These are phyloP conservation scores for Alaudala cheleensis DNA, from an alignment of 2,113 vertebrate species.

Conservation along the genomic window DNA sequence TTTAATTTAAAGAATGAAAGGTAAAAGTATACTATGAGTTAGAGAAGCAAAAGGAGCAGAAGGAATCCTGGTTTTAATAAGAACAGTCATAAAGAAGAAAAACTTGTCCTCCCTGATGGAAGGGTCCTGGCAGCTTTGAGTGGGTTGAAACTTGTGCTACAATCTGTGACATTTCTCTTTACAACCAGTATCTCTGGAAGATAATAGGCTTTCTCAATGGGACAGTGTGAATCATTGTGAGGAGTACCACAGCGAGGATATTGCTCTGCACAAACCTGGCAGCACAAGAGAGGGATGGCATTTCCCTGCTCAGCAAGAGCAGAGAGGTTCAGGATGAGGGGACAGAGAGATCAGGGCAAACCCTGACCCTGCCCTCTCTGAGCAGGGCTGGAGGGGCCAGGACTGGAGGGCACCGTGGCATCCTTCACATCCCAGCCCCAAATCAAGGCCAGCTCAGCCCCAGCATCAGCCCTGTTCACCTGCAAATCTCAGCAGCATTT, in stretches of 20 bases:
- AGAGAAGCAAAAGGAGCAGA: not conserved
- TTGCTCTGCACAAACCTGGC: not conserved
- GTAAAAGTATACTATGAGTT: not conserved
- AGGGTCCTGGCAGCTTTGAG: constrained; percentile 34
- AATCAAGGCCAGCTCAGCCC: not conserved
- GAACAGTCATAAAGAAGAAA: constrained; percentile 22
- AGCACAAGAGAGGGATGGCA: not conserved
- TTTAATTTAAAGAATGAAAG: not conserved
- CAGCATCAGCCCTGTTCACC: not conserved
- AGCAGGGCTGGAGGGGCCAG: not conserved
- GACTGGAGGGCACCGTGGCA: not conserved
- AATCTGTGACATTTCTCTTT: constrained; percentile 35
- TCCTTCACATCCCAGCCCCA: not conserved
- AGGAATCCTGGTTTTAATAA: constrained; percentile 16
- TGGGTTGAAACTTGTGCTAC: constrained; percentile 1
- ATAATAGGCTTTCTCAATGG: not conserved
- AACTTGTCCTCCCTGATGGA: constrained; percentile 28
- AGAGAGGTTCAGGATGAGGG: accelerated
- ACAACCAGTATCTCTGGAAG: not conserved
- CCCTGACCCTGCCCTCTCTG: not conserved
- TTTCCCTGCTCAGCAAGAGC: not conserved
- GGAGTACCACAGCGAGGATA: not conserved
- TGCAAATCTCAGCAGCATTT: not conserved
- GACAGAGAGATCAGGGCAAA: not conserved
- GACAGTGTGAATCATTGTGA: not conserved